Base-by-base conservation (phyloP, 2,113 vertebrate species). In the Piaya cayana region DNA sequence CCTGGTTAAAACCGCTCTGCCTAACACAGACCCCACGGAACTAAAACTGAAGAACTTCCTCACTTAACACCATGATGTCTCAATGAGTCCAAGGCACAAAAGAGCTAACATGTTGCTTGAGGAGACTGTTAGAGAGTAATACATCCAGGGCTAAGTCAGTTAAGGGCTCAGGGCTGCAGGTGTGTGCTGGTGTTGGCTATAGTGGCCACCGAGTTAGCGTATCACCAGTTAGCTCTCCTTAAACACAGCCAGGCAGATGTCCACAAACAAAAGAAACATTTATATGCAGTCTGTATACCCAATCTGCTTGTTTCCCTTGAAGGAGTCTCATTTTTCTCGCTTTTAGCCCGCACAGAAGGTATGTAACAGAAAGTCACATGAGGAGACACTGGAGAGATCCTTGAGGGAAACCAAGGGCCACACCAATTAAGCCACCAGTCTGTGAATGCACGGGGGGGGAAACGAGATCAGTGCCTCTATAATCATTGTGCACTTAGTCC, bases 401-500 rank as follows among this genome's bases (percentile, higher is more conserved):
- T 91, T 0, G 1, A 30, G 45, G 63, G 59, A n/a, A 90, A 70
- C 29, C 0, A 2, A 83, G 60, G 76, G 69, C 32, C 88, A 79
- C 65, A 27, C 49, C 79, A 93, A 93, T 90, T 83, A 90, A 92
- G 86, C 19, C 15, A 16, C 4, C 0, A 90, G 81, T 71, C 72
- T 62, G 30, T 12, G 86, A 75, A 86, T 2, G 39, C 62, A 50
- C 6, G 0, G 39, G 74, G 91, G 37, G 53, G 53, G 27, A 84
- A 92, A 84, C 7, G 26, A 82, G 62, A 95, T 62, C 53, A 86
- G 72, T 78, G 86, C 42, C 77, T 86, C 92, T 64, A 21, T 62
- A 86, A 95, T 86, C 93, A 71, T 2, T 14, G 39, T 21, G 80
- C 92, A 88, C 88, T 95, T 76, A 92, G 70, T 82, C 53, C 53